Percentiles rank a stretch among this genome's conserved stretches.
phyloP scores from a whole-genome alignment of 2,888 invertebrate genomes.

The Eupithecia dodoneata region DNA sequence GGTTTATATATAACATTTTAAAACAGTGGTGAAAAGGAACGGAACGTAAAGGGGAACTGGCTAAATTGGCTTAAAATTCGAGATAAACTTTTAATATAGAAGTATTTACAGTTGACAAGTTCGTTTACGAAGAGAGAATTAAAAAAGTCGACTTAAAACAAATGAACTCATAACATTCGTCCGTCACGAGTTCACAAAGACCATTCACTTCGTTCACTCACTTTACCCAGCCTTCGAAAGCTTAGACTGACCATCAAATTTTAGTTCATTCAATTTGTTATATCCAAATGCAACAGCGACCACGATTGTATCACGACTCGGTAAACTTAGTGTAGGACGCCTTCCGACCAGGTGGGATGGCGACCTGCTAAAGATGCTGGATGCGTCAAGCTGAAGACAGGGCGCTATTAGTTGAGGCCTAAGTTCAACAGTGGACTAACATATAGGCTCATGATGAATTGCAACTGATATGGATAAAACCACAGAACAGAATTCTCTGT shows the following conservation, averaged over 20 bases:
- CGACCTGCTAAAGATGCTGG: no score
- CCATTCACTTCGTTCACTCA: neutral
- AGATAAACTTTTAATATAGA: neutral
- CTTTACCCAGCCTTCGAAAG: neutral
- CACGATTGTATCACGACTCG: no score
- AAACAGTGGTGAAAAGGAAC: no score
- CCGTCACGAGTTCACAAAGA: neutral
- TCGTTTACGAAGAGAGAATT: neutral
- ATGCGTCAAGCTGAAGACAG: no score
- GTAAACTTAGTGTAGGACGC: no score
- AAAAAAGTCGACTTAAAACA: neutral
- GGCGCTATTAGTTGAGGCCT: no score
- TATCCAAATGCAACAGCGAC: neutral
- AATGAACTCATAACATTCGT: neutral
- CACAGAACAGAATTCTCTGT: no score
- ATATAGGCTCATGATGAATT: no score
- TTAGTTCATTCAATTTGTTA: neutral
- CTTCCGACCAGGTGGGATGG: no score
- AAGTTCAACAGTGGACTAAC: no score
- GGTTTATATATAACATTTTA: neutral
- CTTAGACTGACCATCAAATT: neutral
- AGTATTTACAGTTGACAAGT: no score
- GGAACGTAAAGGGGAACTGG: neutral
- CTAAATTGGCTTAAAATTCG: neutral
- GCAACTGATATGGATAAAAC: no score